Base-by-base conservation (phyloP, 2,113 vertebrate genomes). In the Motacilla alba region DNA sequence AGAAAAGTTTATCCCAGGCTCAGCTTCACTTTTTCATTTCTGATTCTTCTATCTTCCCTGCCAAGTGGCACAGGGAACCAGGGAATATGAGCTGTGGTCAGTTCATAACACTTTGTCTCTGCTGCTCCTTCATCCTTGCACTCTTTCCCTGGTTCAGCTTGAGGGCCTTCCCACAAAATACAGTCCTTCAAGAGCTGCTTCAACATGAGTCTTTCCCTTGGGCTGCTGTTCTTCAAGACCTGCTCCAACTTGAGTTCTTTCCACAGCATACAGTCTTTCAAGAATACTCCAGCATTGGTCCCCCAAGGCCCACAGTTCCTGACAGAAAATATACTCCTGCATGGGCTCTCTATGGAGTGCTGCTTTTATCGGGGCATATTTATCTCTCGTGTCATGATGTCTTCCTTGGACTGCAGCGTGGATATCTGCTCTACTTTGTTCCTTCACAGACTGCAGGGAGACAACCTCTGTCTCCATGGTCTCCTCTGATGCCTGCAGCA, bases 361-460 rank as follows among this genome's bases (percentile, higher is more conserved):
- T 75, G 4, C 31, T 69, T 78, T 64, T 72, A 64, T 59, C 15
- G 55, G 55, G 15, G 15, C 60, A 20, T 6, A 10, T 56, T 59
- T 39, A 2, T 63, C 24, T 74, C 35, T 60, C 4, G 1, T 83
- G 24, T 28, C 1, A 0, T 46, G 52, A 14, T 0, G 1, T 67
- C 17, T 52, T 80, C 8, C 26, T 66, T 4, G 3, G 11, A 33
- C 46, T 56, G 39, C 39, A 33, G 10, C 11, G 8, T n/a, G 20
- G n/a, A 6, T 67, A 21, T 62, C 22, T 74, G 12, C 22, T 64
- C 21, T 10, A 1, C 35, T 46, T 28, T 56, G 28, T 64, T 64
- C 12, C 27, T 86, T 56, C 52, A 56, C 23, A 70, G n/a, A 6
- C 30, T 74, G 7, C 20, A 56, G 35, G 24, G 21, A 47, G 5